Evolutionary conservation across 2,888 invertebrate species (phyloP), one percentile per base, ranked within the genome.

Genomic region (Phyto melanocephala): DNA sequence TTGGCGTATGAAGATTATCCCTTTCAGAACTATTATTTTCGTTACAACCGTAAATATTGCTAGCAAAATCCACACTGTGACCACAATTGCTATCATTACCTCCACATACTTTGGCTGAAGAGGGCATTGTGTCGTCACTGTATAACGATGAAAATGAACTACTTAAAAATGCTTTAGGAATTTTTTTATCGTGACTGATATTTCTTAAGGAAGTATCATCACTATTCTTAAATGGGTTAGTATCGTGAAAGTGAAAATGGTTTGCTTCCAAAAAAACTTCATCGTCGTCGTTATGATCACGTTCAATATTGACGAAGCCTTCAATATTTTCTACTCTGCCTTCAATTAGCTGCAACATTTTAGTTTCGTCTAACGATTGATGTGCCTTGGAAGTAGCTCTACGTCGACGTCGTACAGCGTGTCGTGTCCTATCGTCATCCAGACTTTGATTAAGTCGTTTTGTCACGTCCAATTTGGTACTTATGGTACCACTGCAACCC

Each of bases 401-500:
- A 1, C 92, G 87, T 17, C 81, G 84, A 1, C 86, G 83, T 15
- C 84, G 72, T 33, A 86, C 79, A 15, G 87, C 86, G 78, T 87
- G 91, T 2, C 89, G 86, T 1, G 90, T 87, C 80, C 90, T 92
- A 81, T 93, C 94, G 88, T 96, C 96, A 87, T 96, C 96, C 70
- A 95, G 92, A 87, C 96, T 96, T 80, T 95, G 94, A 90, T 95
- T 95, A 88, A 95, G 93, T 85, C 95, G 93, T 88, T 94, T 94
- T 1, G 92, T 93, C 8, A 91, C 92, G 54, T 92, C 92, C n/a
- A 93, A 88, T 87, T 92, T 93, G 11, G 86, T 84, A 1, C 92
- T 90, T 0, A 83, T 67, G 7, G 80, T 52, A 4, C 84, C 86
- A 65, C 84, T 82, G 7, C 52, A 72, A n/a, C 7, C 37, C n/a